phyloP scores from a whole-genome alignment of 2,888 invertebrate genomes.

The Gandaritis pyraliata region DNA sequence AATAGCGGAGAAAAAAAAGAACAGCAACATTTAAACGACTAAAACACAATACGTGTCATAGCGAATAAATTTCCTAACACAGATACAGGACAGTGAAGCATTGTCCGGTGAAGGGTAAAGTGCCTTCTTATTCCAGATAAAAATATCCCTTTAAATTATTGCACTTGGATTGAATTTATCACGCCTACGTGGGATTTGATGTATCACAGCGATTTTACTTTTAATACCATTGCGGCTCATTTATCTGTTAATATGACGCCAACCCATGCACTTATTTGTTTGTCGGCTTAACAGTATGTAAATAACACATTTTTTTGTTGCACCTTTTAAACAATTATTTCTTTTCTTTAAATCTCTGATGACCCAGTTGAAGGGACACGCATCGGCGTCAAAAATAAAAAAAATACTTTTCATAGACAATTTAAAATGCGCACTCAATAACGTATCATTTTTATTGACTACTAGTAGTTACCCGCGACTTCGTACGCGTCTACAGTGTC shows the following conservation, averaged over 20 bases:
- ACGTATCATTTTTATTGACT: no score
- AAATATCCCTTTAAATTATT: conserved; percentile 61
- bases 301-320: conserved; percentile 45
- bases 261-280: conserved; percentile 18
- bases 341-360: no score
- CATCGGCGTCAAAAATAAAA: no score
- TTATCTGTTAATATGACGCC: conserved; percentile 19
- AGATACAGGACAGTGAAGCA: conserved; percentile 66
- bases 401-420: no score
- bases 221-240: conserved; percentile 43
- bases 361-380: no score
- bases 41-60: conserved; percentile 69
- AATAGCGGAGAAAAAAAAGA: conserved; percentile 65
- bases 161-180: conserved; percentile 55
- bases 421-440: no score
- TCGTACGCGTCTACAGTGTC: no score
- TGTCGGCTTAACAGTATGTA: conserved; percentile 11
- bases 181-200: conserved; percentile 47
- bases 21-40: conserved; percentile 53
- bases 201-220: conserved; percentile 46
- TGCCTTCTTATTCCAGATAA: conserved; percentile 55
- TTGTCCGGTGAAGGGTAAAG: conserved; percentile 55
- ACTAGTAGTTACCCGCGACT: no score
- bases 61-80: conserved; percentile 72
- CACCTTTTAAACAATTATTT: no score